phyloP scores from a whole-genome alignment of 1,140 invertebrate species.

The Drosophila dunni region DNA sequence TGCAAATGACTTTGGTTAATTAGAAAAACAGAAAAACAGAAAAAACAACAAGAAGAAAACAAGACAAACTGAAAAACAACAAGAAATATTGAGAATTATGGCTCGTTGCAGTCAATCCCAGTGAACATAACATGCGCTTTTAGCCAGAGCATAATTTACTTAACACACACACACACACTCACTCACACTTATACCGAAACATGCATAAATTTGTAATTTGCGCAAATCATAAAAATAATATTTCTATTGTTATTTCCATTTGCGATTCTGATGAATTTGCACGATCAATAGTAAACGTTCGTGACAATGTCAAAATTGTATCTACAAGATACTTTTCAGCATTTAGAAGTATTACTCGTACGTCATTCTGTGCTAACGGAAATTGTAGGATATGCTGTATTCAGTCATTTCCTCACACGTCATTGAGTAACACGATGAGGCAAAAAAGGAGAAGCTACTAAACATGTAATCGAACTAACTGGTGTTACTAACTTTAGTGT shows the following conservation, averaged over 20 bases:
- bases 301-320: slow-evolving; percentile 47
- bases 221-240: slow-evolving; percentile 35
- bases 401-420: slow-evolving; percentile 23
- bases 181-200: neutral
- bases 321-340: slow-evolving; percentile 36
- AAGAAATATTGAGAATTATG: slow-evolving; percentile 42
- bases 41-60: slow-evolving; percentile 21
- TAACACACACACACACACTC: slow-evolving; percentile 5
- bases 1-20: slow-evolving; percentile 79
- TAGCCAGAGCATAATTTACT: slow-evolving; percentile 19
- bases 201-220: slow-evolving; percentile 20
- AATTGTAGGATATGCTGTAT: slow-evolving; percentile 21
- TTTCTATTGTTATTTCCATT: slow-evolving; percentile 33
- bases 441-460: neutral
- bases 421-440: neutral
- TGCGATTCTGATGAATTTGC: slow-evolving; percentile 41
- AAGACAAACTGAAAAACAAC: slow-evolving; percentile 20
- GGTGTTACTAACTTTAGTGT: neutral
- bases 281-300: slow-evolving; percentile 41
- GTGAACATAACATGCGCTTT: slow-evolving; percentile 33
- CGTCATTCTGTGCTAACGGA: slow-evolving; percentile 41
- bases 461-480: neutral
- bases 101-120: slow-evolving; percentile 6
- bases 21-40: slow-evolving; percentile 62
- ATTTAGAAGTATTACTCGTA: neutral